These are phyloP conservation scores for Myoxocephalus aenaeus DNA, from an alignment of 2,797 vertebrate species.

Conservation along the genomic window DNA sequence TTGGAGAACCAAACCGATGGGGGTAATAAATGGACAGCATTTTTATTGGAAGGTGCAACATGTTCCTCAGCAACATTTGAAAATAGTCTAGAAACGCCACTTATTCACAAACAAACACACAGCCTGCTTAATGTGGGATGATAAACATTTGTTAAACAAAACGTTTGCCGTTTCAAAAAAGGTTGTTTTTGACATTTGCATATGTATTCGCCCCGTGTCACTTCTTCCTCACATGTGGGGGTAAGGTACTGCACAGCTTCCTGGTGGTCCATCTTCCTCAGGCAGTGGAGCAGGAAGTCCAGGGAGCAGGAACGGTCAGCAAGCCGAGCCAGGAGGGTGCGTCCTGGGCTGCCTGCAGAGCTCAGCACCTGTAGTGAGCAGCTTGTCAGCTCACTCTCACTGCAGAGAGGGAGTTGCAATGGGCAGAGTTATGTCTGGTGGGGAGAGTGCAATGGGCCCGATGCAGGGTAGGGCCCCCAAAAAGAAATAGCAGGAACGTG, in stretches of 20 bases:
- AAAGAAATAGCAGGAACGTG: neutral
- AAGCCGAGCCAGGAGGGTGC: conserved; percentile 83
- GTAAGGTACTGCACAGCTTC: conserved; percentile 83
- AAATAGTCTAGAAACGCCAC: no score
- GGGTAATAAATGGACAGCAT: no score
- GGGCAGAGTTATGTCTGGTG: neutral
- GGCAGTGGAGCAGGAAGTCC: conserved; percentile 82
- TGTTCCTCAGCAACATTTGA: neutral
- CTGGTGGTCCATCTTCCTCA: conserved; percentile 85
- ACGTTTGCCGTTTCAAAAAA: neutral
- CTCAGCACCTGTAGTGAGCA: conserved; percentile 89
- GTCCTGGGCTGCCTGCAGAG: conserved; percentile 84
- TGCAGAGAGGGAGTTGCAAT: conserved; percentile 48
- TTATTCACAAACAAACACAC: no score
- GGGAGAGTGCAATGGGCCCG: neutral
- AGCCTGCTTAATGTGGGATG: no score
- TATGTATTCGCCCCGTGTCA: neutral
- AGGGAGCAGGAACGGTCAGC: conserved; percentile 83
- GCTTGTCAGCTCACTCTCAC: conserved; percentile 86
- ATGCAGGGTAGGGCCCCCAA: neutral
- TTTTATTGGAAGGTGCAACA: neutral
- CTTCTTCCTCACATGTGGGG: conserved; percentile 63
- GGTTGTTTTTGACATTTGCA: neutral
- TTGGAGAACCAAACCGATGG: no score
- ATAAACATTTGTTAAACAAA: no score